Conservation (phyloP, 1,140 invertebrate species). For the Sipha flava region DNA sequence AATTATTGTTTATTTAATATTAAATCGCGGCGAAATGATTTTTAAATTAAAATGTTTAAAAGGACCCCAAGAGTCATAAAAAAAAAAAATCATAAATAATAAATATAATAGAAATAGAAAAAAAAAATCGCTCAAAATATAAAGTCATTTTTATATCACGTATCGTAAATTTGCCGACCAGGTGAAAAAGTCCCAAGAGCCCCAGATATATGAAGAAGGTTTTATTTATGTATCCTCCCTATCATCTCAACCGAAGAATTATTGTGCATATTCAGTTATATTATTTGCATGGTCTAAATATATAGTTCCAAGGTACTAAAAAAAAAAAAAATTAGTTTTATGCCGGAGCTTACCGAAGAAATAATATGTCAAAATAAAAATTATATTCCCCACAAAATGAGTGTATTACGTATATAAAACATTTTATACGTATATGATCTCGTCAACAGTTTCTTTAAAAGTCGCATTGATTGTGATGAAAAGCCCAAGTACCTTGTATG, state of each 20-base stretch:
- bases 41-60: neutral
- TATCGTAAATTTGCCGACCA: neutral
- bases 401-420: neutral
- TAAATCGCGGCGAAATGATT: neutral
- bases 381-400: neutral
- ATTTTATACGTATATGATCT: no score
- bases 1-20: neutral
- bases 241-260: neutral
- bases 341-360: neutral
- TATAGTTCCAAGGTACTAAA: neutral
- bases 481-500: no score
- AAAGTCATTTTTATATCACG: neutral
- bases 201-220: neutral
- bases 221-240: neutral
- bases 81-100: neutral
- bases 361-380: neutral
- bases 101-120: neutral
- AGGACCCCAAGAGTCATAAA: neutral
- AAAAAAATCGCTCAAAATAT: neutral
- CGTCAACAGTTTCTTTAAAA: no score
- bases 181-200: neutral
- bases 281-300: neutral
- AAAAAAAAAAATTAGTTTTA: neutral
- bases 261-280: neutral
- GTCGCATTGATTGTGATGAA: no score